Evolutionary conservation across 2,888 invertebrate genomes (phyloP), one percentile per base, ranked within the genome.

Genomic region (Ceraclea dissimilis): DNA sequence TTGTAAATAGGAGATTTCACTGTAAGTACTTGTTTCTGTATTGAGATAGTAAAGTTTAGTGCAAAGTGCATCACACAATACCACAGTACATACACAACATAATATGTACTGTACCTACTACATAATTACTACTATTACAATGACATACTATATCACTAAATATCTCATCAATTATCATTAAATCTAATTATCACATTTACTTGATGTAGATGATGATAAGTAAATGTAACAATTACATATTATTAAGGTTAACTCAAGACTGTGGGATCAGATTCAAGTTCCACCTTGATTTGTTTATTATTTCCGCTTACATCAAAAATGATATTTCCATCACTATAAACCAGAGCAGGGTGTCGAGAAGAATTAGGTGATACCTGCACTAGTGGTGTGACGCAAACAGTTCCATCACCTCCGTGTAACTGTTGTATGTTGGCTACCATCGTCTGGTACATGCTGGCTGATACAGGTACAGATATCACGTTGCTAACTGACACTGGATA

Each of bases 371-470:
- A 85, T 72, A 91, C 90, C 82, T 90, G 89, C 65, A 87, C 83
- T 75, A 91, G 86, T 65, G 89, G 90, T 60, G 88, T 84, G 59
- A 91, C 85, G 76, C 90, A 90, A 66, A 91, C 87, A 49, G 85
- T 85, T 66, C 88, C 90, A 71, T 91, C 90, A 65, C 82, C 81
- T 64, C 79, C 81, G 66, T 84, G 84, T 64, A 88, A 79, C 68
- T 84, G 83, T 71, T 90, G 88, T 71, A 93, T 90, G 71, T 90
- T 90, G 55, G 93, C 91, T 69, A 94, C 90, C 81, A 95, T 93
- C 59, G 93, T 91, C 77, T 96, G 95, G 79, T 96, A 96, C 88
- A 96, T 93, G 61, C 93, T 91, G 57, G 91, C 90, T 46, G 92
- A 90, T 61, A 96, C 93, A 55, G 96, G 96, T 66, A 96, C 91